These are phyloP conservation scores for Adineta ricciae DNA, from an alignment of 2,888 invertebrate genomes.

Conservation along the genomic window DNA sequence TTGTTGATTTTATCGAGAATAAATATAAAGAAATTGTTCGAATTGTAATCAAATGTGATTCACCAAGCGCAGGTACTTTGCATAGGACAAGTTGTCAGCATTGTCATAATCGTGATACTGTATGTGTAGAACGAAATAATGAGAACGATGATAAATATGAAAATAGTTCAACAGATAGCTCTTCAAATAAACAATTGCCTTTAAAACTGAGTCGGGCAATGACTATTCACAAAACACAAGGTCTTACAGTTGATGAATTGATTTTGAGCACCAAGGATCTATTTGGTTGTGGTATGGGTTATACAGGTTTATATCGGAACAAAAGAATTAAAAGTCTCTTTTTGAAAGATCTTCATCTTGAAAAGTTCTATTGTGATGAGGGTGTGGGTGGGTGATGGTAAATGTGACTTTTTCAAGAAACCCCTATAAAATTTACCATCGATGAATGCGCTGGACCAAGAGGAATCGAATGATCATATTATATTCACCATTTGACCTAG, in stretches of 20 bases:
- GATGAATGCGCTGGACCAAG: no score
- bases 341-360: slow-evolving; percentile 71
- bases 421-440: no score
- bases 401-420: no score
- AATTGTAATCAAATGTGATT: background rate
- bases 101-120: background rate
- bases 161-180: no score
- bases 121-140: background rate
- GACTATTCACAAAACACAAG: slow-evolving; percentile 90
- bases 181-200: slow-evolving; percentile 69
- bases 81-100: background rate
- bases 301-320: slow-evolving; percentile 84
- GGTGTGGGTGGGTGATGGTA: background rate
- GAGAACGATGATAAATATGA: background rate
- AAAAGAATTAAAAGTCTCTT: slow-evolving; percentile 73
- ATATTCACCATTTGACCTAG: no score
- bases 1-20: slow-evolving; percentile 59
- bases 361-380: slow-evolving; percentile 74
- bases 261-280: slow-evolving; percentile 82
- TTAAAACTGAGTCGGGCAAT: slow-evolving; percentile 92
- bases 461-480: no score
- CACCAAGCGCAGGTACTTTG: background rate
- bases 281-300: slow-evolving; percentile 90
- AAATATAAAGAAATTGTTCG: slow-evolving; percentile 67
- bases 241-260: slow-evolving; percentile 82